phyloP scores from a whole-genome alignment of 2,797 vertebrate species.

The Acipenser ruthenus region DNA sequence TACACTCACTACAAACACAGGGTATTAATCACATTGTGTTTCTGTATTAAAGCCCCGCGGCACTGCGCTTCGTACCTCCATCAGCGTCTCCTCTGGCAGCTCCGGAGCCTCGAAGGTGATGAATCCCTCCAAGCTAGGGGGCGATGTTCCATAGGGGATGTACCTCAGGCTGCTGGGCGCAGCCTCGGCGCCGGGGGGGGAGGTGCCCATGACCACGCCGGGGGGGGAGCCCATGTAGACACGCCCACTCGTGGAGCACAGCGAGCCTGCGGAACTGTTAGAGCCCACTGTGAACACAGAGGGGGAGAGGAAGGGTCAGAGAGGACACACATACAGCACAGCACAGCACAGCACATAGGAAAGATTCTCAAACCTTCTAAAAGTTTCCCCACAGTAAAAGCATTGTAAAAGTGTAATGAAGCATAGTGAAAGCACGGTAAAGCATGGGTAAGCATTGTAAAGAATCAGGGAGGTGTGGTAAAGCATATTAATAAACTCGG shows the following conservation, averaged over 20 bases:
- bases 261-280: slow-evolving; percentile 86
- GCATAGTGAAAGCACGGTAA: too few relatives aligned
- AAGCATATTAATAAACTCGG: too few relatives aligned
- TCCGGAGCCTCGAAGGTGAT: slow-evolving; percentile 94
- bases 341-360: too few relatives aligned
- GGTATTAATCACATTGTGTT: background rate
- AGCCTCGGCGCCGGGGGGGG: slow-evolving; percentile 77
- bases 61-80: slow-evolving; percentile 70
- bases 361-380: too few relatives aligned
- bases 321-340: background rate
- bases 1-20: background rate
- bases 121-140: slow-evolving; percentile 89
- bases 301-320: background rate
- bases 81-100: slow-evolving; percentile 91
- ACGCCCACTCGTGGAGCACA: slow-evolving; percentile 83
- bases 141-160: slow-evolving; percentile 86
- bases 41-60: too few relatives aligned
- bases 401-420: too few relatives aligned
- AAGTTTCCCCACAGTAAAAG: too few relatives aligned
- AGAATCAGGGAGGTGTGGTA: too few relatives aligned
- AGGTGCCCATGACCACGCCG: slow-evolving; percentile 69
- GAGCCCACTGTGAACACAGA: slow-evolving; percentile 70
- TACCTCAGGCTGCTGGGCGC: slow-evolving; percentile 81
- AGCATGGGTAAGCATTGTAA: too few relatives aligned
- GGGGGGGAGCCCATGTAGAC: slow-evolving; percentile 82